Conservation (phyloP, 2,797 vertebrate genomes). For the Adrianichthys oophorus region DNA sequence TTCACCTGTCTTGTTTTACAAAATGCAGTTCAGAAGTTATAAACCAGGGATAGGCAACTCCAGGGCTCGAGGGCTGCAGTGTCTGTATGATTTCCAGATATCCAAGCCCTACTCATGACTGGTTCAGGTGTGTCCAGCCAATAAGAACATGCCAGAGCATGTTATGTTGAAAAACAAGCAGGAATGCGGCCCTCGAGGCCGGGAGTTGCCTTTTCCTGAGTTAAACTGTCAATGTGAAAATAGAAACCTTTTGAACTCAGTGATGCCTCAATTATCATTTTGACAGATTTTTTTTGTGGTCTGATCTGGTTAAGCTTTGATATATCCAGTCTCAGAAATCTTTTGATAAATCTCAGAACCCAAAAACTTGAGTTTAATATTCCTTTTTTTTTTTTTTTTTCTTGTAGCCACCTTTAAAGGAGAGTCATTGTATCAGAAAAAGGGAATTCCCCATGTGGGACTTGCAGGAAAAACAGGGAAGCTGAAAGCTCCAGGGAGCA, state of each 20-base stretch:
- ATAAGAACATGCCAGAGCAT: too few relatives aligned
- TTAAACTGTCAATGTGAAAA: not conserved
- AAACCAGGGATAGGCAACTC: too few relatives aligned
- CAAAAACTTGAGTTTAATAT: slow-evolving; percentile 27
- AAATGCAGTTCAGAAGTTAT: too few relatives aligned
- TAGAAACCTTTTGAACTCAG: slow-evolving; percentile 1
- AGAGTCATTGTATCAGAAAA: slow-evolving; percentile 26
- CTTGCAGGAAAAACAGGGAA: slow-evolving; percentile 54
- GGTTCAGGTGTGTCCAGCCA: too few relatives aligned
- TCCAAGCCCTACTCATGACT: too few relatives aligned
- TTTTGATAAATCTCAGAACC: slow-evolving; percentile 56
- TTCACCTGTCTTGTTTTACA: too few relatives aligned
- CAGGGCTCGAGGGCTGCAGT: too few relatives aligned
- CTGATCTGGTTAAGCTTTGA: slow-evolving; percentile 31
- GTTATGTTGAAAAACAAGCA: too few relatives aligned
- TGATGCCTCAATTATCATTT: slow-evolving; percentile 5
- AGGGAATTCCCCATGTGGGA: slow-evolving; percentile 67
- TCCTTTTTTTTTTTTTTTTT: slow-evolving; percentile 6
- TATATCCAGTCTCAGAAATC: slow-evolving; percentile 38
- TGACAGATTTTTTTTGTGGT: slow-evolving; percentile 2
- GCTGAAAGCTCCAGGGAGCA: slow-evolving; percentile 53
- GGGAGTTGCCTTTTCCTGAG: too few relatives aligned
- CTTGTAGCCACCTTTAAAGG: slow-evolving; percentile 20
- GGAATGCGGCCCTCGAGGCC: too few relatives aligned
- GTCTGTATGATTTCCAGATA: too few relatives aligned